Base-by-base conservation (phyloP, 92 coral and sea anemone species). In the Epizoanthus ramosus region DNA sequence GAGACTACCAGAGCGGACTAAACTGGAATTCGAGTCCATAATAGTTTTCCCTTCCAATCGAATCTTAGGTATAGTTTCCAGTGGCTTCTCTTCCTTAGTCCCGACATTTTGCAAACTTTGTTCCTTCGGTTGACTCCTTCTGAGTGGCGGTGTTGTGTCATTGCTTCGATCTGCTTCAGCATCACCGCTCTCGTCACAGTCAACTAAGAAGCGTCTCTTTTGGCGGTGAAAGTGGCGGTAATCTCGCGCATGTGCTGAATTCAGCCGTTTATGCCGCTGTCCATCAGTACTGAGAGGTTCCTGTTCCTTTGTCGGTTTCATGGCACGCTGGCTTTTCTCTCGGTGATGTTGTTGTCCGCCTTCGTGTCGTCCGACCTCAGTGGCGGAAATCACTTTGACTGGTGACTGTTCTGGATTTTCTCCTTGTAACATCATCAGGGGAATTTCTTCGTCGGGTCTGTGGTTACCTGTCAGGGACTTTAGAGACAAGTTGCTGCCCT, bases 81-180 rank as follows among this genome's bases (percentile, higher is more conserved):
- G 75, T 47, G 67, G n/a, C 37, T 14, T 35, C 16, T 50, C n/a
- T 52, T 57, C 65, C 14, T 7, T 54, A 33, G 8, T 24, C 57
- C 6, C 65, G 4, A 8, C 47, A 8, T 31, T 57, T 31, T 22
- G 58, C 31, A n/a, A 7, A 3, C 39, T 57, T 17, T 22, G 1
- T 57, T 31, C 39, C 59, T 54, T 65, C n/a, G 39, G 35, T 57
- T 57, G 67, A 45, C 31, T 7, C 31, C 65, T 64, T 28, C 33
- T 64, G 17, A 9, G 25, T 8, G 80, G 53, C 0, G 80, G 52
- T 4, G 80, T 56, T 18, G 64, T 14, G 2, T 31, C 80, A 50
- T 57, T 57, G 66, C 80, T 75, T 50, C 22, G 53, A 21, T 75
- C 80, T 22, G 67, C 80, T 17, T 75, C 80, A 24, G 52, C 66